phyloP scores from a whole-genome alignment of 1,140 invertebrate genomes.

The Hesperophylax magnus region DNA sequence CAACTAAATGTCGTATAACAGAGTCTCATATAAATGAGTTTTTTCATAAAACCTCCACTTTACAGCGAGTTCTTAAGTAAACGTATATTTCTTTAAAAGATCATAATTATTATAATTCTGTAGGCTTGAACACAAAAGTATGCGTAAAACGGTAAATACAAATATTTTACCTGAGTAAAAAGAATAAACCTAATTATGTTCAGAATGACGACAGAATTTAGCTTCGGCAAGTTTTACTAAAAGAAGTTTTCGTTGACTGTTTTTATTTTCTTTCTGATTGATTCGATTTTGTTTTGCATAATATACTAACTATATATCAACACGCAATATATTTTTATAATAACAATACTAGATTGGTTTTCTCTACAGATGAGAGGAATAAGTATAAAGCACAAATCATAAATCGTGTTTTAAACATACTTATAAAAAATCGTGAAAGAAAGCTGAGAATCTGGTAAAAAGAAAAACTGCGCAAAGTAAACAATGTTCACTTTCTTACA shows the following conservation, averaged over 20 bases:
- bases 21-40: no score
- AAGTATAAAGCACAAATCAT: background rate
- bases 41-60: no score
- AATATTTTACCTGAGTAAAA: no score
- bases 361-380: no score
- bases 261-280: slow-evolving; percentile 30
- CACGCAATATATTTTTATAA: slow-evolving; percentile 27
- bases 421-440: no score
- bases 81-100: background rate
- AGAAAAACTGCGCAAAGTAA: no score
- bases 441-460: background rate
- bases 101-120: background rate
- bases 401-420: background rate
- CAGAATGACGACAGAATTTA: no score
- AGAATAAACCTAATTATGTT: no score
- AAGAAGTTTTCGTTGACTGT: slow-evolving; percentile 18
- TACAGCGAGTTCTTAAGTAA: background rate
- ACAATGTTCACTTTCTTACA: no score
- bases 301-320: slow-evolving; percentile 28
- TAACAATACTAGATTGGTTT: slow-evolving; percentile 10
- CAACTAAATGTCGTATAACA: no score
- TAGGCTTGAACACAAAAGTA: no score
- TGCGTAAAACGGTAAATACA: no score
- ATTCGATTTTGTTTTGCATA: slow-evolving; percentile 35
- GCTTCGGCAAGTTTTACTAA: background rate